A percentile compares a stretch with the other conserved stretches of the same genome.
Conservation (phyloP, 2,113 vertebrate genomes). For the Dasypus novemcinctus region DNA sequence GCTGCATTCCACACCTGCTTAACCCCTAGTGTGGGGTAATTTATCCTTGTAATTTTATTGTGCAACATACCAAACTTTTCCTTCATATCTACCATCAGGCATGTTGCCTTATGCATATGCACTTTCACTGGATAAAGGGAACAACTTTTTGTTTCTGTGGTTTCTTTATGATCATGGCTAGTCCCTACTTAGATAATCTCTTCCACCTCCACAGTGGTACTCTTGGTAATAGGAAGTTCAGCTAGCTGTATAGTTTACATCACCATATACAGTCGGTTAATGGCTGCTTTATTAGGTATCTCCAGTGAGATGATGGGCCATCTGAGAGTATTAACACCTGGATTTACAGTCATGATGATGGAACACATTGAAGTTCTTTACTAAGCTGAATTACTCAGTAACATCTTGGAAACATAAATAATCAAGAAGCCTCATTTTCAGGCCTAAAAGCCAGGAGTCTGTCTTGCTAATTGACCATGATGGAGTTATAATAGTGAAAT, state of each 20-base stretch:
- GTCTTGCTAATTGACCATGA: slow-evolving; percentile 88
- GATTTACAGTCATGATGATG: slow-evolving; percentile 85
- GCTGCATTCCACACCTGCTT: neutral
- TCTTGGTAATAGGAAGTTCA: slow-evolving; percentile 83
- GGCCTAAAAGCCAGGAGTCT: slow-evolving; percentile 86
- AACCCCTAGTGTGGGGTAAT: neutral
- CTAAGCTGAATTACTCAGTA: slow-evolving; percentile 86
- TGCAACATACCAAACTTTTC: neutral
- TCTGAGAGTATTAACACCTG: slow-evolving; percentile 87
- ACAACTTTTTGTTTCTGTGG: slow-evolving; percentile 59
- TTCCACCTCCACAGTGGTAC: slow-evolving; percentile 71
- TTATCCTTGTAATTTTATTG: slow-evolving; percentile 50
- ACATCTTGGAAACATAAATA: slow-evolving; percentile 88
- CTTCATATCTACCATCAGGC: neutral
- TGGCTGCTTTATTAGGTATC: slow-evolving; percentile 86
- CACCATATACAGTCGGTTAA: slow-evolving; percentile 82
- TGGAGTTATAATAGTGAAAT: slow-evolving; percentile 89
- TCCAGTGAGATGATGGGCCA: slow-evolving; percentile 83
- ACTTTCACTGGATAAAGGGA: slow-evolving; percentile 23
- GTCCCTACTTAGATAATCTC: slow-evolving; percentile 78
- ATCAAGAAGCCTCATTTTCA: slow-evolving; percentile 87
- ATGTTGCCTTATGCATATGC: neutral
- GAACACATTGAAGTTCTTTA: slow-evolving; percentile 84
- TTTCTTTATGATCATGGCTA: slow-evolving; percentile 75
- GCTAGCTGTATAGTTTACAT: slow-evolving; percentile 78